Conservation (phyloP, 2,888 invertebrate genomes). For the Dicyrtoma fusca region DNA sequence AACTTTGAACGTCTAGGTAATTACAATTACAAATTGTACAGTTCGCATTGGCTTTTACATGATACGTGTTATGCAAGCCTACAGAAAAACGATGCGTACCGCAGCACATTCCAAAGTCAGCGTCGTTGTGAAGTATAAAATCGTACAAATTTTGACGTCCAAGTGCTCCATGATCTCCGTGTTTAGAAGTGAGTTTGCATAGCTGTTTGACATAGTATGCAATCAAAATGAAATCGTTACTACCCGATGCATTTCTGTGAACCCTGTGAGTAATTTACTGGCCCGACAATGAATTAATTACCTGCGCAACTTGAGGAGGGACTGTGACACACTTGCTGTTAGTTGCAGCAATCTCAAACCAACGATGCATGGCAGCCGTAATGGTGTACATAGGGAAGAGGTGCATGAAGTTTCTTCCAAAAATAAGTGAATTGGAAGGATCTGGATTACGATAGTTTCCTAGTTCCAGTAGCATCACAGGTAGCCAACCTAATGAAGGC, state of each 20-base stretch:
- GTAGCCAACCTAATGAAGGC: slow-evolving; percentile 29
- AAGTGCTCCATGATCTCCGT: slow-evolving; percentile 3
- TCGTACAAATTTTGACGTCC: slow-evolving; percentile 4
- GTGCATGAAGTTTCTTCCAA: slow-evolving; percentile 17
- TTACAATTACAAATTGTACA: neutral
- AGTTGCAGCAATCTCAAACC: slow-evolving; percentile 28
- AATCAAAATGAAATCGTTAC: too few relatives aligned
- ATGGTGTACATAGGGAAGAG: slow-evolving; percentile 39
- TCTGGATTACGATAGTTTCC: neutral
- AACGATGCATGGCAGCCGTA: slow-evolving; percentile 33
- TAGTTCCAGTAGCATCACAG: slow-evolving; percentile 3
- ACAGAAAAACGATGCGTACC: too few relatives aligned
- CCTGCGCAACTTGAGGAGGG: too few relatives aligned
- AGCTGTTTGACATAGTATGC: too few relatives aligned
- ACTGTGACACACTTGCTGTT: neutral
- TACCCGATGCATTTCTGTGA: too few relatives aligned
- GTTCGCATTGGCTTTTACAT: neutral
- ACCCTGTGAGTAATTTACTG: too few relatives aligned
- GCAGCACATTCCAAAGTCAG: slow-evolving; percentile 40
- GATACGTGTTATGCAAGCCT: slow-evolving; percentile 5
- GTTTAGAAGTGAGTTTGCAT: neutral
- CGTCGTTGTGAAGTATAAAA: slow-evolving; percentile 6
- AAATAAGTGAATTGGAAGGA: neutral
- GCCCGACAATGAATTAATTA: too few relatives aligned
- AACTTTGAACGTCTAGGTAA: too few relatives aligned